Evolutionary conservation across 2,888 invertebrate genomes (phyloP), one percentile per base, ranked within the genome.

Genomic region (Zootermopsis nevadensis): DNA sequence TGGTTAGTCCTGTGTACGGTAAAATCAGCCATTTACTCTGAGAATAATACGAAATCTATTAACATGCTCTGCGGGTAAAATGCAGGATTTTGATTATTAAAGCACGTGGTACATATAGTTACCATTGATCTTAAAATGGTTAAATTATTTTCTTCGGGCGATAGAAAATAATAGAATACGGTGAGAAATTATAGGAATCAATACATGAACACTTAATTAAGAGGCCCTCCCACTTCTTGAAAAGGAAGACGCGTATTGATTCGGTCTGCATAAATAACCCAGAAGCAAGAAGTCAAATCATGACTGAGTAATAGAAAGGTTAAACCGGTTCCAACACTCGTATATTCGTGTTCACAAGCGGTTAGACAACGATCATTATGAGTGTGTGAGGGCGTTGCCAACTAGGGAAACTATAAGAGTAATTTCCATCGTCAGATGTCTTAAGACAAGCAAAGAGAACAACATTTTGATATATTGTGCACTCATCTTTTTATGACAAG

Each of bases 221-320:
- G 12, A 60, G 12, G n/a, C 2, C 60, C n/a, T 60, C n/a, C 60
- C 6, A 60, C 60, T 60, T 60, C 60, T n/a, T 12, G 6, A 60
- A 60, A 60, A 60, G 60, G n/a, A 60, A 60, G 60, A 60, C 60
- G 27, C 15, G 60, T n/a, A 60, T 60, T 27, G 60, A n/a, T 60
- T 10, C 6, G n/a, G 60, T 12, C 12, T 60, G n/a, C 6, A 15
- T 60, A 8, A 1, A 60, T 12, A n/a, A 60, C n/a, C 27, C 60
- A 60, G 60, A 27, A 60, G 60, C 60, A n/a, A 60, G 60, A 27
- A 60, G 60, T 60, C 60, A 60, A 60, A 60, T 60, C 60, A 60
- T 27, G 60, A 60, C 60, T 6, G 60, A 60, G 27, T 60, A 60
- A 60, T 60, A n/a, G 60, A 60, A n/a, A 60, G 60, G 60, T 27